Evolutionary conservation across 2,888 invertebrate species (phyloP), one percentile per base, ranked within the genome.

Genomic region (Hydropsyche betteni): DNA sequence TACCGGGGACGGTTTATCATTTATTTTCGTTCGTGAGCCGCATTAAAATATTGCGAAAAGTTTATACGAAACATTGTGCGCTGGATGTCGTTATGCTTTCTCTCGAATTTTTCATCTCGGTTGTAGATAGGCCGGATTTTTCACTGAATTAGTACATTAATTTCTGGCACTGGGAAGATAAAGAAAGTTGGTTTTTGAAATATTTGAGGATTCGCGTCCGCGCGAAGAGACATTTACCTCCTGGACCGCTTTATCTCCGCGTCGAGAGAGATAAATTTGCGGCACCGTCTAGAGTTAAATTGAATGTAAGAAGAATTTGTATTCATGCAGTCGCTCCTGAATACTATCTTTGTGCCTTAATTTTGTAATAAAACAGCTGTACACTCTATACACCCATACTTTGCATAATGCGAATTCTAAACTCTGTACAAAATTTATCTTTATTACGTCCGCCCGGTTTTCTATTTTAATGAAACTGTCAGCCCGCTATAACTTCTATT

Each of bases 231-330:
- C 58, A 50, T 61, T 61, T 72, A 72, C 55, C 58, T 58, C 72
- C 58, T 58, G 36, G 61, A 64, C 72, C 72, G 38, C 58, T 72
- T 76, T 74, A 76, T 76, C 76, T 74, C 51, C n/a, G 69, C 68
- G 74, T 69, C 58, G 69, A 58, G 69, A 58, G 69, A 76, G 76
- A 76, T 74, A 76, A 76, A 76, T 76, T 76, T 71, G 68, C 55
- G 69, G 76, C 69, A 68, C 58, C 36, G 68, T 55, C 74, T 73
- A 55, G 74, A 69, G 76, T 72, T 74, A 74, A 76, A 76, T 76
- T 76, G 76, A 76, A 76, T 76, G 76, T 76, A 69, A 53, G 76
- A 73, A 71, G 76, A 74, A 74, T 76, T 76, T 71, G 64, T 72
- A 58, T 72, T 72, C 72, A 58, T 52, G 12, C 72, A 58, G 55